phyloP scores from a whole-genome alignment of 1,140 invertebrate species.

The Saccostrea cuccullata region DNA sequence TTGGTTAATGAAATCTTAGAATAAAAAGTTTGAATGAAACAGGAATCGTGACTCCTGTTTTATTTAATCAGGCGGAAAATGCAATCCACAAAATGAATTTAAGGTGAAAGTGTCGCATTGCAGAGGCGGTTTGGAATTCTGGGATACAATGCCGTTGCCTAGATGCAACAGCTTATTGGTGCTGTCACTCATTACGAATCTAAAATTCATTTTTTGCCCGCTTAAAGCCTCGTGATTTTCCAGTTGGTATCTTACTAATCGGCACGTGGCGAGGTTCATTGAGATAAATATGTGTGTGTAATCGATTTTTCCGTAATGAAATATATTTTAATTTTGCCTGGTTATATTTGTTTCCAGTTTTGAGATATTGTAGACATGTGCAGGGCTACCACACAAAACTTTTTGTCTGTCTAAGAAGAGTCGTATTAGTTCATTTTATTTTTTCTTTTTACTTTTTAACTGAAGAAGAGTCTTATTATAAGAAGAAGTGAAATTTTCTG shows the following conservation, averaged over 20 bases:
- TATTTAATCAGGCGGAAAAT: not conserved
- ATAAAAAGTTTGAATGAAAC: not conserved
- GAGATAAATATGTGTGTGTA: not conserved
- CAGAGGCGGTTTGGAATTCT: not conserved
- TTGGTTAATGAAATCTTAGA: not conserved
- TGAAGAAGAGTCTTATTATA: too few species aligned
- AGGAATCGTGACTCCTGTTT: not conserved
- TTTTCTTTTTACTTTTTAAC: too few species aligned
- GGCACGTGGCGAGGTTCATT: not conserved
- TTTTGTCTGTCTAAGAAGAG: not conserved
- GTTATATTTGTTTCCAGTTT: slow-evolving; percentile 5
- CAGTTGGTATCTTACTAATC: slow-evolving; percentile 14
- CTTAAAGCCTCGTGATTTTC: slow-evolving; percentile 8
- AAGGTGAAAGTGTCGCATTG: not conserved
- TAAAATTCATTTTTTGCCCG: not conserved
- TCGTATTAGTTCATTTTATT: too few species aligned
- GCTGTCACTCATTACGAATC: not conserved
- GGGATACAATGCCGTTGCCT: not conserved
- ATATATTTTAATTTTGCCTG: not conserved
- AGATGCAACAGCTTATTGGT: not conserved
- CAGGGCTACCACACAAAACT: not conserved
- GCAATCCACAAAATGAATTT: not conserved
- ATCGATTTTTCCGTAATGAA: not conserved
- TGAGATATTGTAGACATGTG: not conserved
- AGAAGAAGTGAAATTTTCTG: too few species aligned